phyloP scores from a whole-genome alignment of 1,140 invertebrate species.

The Drosophila ercepeae region DNA sequence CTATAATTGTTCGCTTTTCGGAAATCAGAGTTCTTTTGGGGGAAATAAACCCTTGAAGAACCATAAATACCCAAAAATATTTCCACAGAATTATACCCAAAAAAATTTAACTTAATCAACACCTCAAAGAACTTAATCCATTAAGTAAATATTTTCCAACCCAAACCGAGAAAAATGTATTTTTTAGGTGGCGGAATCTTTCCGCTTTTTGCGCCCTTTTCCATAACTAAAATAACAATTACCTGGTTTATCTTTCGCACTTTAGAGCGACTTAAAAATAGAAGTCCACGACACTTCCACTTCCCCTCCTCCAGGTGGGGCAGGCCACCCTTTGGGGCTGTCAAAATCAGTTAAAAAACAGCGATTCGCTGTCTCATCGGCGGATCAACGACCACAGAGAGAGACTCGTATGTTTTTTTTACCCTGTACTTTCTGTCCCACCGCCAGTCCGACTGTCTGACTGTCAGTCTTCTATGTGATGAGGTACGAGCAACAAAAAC shows the following conservation, averaged over 20 bases:
- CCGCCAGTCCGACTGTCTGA: constrained; percentile 6
- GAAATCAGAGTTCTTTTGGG: too few species aligned
- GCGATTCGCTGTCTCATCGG: constrained; percentile 57
- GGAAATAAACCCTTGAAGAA: not conserved
- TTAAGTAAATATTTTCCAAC: constrained; percentile 23
- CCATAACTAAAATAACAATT: constrained; percentile 8
- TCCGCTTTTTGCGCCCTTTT: constrained; percentile 11
- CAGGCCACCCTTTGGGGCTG: constrained; percentile 13
- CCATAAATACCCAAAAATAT: not conserved
- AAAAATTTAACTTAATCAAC: constrained; percentile 5
- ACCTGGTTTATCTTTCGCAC: constrained; percentile 30
- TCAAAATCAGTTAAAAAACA: constrained; percentile 70
- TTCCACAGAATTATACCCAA: not conserved
- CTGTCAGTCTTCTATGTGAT: constrained; percentile 64
- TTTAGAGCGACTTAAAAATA: constrained; percentile 53
- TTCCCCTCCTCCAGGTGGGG: too few species aligned
- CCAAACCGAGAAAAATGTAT: constrained; percentile 3
- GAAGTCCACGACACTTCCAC: constrained; percentile 42
- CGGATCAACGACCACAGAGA: constrained; percentile 72
- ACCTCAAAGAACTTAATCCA: constrained; percentile 26
- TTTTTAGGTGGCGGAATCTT: not conserved
- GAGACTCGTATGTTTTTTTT: constrained; percentile 36
- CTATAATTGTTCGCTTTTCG: not conserved
- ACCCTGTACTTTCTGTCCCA: constrained; percentile 27
- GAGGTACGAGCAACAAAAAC: constrained; percentile 48